A percentile compares a stretch with the other conserved stretches of the same genome.
Evolutionary conservation across 2,797 vertebrate genomes (phyloP).

Genomic region (Chrosomus eos): DNA sequence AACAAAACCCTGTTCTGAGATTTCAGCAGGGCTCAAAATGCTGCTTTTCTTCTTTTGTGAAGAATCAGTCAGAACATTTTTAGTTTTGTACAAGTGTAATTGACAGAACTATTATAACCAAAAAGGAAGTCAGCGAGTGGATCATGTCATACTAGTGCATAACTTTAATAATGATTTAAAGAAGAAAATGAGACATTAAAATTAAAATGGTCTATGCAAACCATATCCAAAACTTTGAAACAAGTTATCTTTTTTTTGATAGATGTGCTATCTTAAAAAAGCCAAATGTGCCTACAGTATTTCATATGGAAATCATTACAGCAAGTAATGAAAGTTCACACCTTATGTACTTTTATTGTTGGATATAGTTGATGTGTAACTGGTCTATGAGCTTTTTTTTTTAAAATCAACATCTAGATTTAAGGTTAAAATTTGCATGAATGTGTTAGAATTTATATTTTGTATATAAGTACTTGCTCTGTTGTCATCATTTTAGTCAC

Average conservation of each 20-base stretch:
- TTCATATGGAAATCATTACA: conserved; percentile 37
- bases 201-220: neutral
- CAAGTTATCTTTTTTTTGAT: conserved; percentile 6
- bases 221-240: neutral
- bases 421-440: neutral
- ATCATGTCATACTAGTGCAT: conserved; percentile 20
- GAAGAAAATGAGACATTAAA: neutral
- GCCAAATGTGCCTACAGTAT: conserved; percentile 14
- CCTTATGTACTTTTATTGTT: conserved; percentile 34
- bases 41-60: neutral
- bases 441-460: neutral
- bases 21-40: conserved; percentile 55
- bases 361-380: neutral
- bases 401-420: neutral
- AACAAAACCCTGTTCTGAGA: conserved; percentile 67
- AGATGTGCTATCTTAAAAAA: too few species aligned
- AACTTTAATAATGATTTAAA: conserved; percentile 37
- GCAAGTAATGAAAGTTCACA: conserved; percentile 34
- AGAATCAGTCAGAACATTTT: neutral
- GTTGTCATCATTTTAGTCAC: neutral
- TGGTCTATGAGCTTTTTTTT: neutral
- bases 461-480: neutral
- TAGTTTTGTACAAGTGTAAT: neutral
- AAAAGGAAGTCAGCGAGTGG: conserved; percentile 26
- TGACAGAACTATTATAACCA: conserved; percentile 17